These are phyloP conservation scores for Odontamblyopus rebecca DNA, from an alignment of 2,797 vertebrate species.

Conservation along the genomic window DNA sequence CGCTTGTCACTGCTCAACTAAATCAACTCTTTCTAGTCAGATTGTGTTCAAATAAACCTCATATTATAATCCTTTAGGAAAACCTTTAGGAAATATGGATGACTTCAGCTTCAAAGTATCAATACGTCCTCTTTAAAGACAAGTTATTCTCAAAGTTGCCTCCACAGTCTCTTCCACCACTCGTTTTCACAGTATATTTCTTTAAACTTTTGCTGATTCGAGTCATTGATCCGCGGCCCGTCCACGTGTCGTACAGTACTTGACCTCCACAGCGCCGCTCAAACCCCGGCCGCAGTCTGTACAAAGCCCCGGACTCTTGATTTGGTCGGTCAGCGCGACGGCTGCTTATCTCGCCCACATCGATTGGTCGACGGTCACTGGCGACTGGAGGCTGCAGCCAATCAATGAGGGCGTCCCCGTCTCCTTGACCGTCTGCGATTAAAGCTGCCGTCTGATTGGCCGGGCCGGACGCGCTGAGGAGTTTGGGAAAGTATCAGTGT, in stretches of 20 bases:
- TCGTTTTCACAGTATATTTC: background rate
- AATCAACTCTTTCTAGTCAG: too few relatives aligned
- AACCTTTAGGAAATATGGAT: too few relatives aligned
- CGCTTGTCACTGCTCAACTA: too few relatives aligned
- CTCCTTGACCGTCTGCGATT: slow-evolving; percentile 69
- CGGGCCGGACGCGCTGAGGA: slow-evolving; percentile 14
- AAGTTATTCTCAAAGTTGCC: too few relatives aligned
- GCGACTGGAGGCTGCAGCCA: slow-evolving; percentile 51
- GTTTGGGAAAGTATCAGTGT: background rate
- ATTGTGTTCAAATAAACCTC: too few relatives aligned
- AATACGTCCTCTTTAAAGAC: too few relatives aligned
- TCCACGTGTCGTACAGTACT: background rate
- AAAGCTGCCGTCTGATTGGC: slow-evolving; percentile 62
- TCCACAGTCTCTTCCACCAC: too few relatives aligned
- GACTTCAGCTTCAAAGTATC: too few relatives aligned
- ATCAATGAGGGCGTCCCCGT: slow-evolving; percentile 73
- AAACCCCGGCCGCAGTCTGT: too few relatives aligned
- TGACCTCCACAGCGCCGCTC: background rate
- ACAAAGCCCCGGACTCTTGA: slow-evolving; percentile 41
- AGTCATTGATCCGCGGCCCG: background rate
- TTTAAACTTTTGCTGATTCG: background rate
- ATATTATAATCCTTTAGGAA: too few relatives aligned
- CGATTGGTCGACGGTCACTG: slow-evolving; percentile 51
- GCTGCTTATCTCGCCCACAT: slow-evolving; percentile 75
- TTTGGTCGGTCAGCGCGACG: slow-evolving; percentile 46